phyloP scores from a whole-genome alignment of 2,113 vertebrate genomes.

The Apeltes quadracus region DNA sequence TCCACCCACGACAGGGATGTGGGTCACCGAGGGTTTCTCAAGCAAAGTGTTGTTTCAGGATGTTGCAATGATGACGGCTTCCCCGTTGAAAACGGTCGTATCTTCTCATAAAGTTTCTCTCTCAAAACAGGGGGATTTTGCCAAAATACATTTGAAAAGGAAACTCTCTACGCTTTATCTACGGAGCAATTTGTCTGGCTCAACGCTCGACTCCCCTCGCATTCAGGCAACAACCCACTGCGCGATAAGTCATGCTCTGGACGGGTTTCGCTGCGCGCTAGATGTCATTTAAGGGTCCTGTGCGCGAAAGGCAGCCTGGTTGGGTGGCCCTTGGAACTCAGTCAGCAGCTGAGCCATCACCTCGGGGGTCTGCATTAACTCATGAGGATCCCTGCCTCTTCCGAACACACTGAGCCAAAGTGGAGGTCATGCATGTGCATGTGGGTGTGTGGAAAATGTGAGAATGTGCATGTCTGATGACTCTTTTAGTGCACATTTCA shows the following conservation, averaged over 20 bases:
- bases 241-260: constrained; percentile 27
- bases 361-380: constrained; percentile 71
- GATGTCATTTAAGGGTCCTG: constrained; percentile 38
- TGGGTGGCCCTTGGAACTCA: constrained; percentile 71
- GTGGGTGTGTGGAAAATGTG: not conserved
- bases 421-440: constrained; percentile 15
- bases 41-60: constrained; percentile 57
- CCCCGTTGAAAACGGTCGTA: constrained; percentile 16
- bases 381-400: constrained; percentile 72
- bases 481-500: constrained; percentile 42
- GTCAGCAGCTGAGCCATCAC: constrained; percentile 68
- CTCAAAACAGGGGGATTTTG: constrained; percentile 20
- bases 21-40: constrained; percentile 53
- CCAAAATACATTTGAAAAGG: constrained; percentile 48
- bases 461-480: not conserved
- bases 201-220: constrained; percentile 17
- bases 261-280: constrained; percentile 33
- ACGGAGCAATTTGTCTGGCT: constrained; percentile 48
- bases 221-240: constrained; percentile 30
- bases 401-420: constrained; percentile 49
- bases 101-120: constrained; percentile 27
- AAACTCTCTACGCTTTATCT: constrained; percentile 50
- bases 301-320: constrained; percentile 47
- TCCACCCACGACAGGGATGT: constrained; percentile 58
- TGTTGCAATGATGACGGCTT: constrained; percentile 65